Base-by-base conservation (phyloP, 2,888 invertebrate genomes). In the Thymelicus lineola region DNA sequence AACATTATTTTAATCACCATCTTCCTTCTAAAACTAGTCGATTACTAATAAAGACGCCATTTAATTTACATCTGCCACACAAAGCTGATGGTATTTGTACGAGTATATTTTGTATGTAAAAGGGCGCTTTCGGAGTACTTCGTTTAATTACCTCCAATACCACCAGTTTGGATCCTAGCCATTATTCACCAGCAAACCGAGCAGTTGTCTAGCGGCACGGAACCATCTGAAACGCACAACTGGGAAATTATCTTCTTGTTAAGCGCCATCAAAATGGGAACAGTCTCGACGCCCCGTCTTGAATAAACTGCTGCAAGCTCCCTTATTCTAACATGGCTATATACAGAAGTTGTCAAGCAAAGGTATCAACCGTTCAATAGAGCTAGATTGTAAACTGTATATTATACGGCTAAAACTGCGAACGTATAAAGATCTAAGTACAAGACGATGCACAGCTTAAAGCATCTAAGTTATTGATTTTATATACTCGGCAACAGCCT, bases 171-270 rank as follows among this genome's bases (percentile, higher is more conserved):
- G 28, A 61, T 46, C 45, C 12, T 12, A 28, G 10, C 61, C 46
- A 61, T 61, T 61, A 61, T 9, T 61, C 61, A 61, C 53, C n/a
- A 28, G 61, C 28, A 9, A 28, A 46, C 60, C 60, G 20, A 6
- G 17, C 48, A 45, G 66, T 14, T 50, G 50, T 50, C 48, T 62
- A 28, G 15, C 60, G 45, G 60, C 20, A 66, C 67, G 67, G 60
- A 60, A 53, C 42, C 38, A 53, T 28, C 60, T 67, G 42, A 67
- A 67, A 67, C 28, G 60, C 60, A 60, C 67, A 61, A 67, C 67
- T 53, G 67, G 67, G 67, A 67, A 67, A 67, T 67, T 67, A 20
- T 38, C 59, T 48, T 20, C 59, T 66, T 61, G 60, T 17, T n/a
- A 53, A 38, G 42, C n/a, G 58, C 28, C 3, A 28, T 15, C 46